Conservation (phyloP, 2,888 invertebrate species). For the Rambutsinella grinnellia region DNA sequence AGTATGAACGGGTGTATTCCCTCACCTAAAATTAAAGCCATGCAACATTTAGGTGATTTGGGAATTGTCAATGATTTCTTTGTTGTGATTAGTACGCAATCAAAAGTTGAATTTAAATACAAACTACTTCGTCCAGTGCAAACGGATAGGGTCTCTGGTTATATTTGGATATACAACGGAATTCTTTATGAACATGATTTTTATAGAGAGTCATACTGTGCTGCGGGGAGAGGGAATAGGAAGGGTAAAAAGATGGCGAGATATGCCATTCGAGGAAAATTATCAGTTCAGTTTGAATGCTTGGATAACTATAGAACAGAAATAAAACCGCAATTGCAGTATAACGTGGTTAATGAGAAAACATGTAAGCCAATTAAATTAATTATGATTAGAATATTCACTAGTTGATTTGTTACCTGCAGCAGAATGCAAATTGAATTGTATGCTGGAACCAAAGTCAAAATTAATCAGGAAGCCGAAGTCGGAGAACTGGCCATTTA, state of each 20-base stretch:
- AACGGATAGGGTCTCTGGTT: conserved; percentile 11
- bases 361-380: conserved; percentile 22
- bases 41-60: conserved; percentile 24
- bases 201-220: conserved; percentile 16
- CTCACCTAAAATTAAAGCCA: conserved; percentile 36
- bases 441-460: conserved; percentile 10
- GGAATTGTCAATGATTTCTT: conserved; percentile 37
- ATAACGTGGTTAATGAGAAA: not conserved
- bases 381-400: not conserved
- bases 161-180: conserved; percentile 48
- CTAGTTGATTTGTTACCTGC: not conserved
- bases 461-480: conserved; percentile 4
- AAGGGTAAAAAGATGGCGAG: not conserved
- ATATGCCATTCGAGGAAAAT: conserved; percentile 12
- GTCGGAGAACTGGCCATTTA: not conserved
- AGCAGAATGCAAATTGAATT: conserved; percentile 39
- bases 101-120: conserved; percentile 1
- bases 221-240: not conserved
- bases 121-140: conserved; percentile 31
- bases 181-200: not conserved
- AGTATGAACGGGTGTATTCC: conserved; percentile 26
- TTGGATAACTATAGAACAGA: not conserved
- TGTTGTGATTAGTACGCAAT: conserved; percentile 8
- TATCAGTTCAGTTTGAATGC: conserved; percentile 35
- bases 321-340: conserved; percentile 9